These are phyloP conservation scores for Polymixis lichenea DNA, from an alignment of 2,888 invertebrate genomes.

Conservation along the genomic window DNA sequence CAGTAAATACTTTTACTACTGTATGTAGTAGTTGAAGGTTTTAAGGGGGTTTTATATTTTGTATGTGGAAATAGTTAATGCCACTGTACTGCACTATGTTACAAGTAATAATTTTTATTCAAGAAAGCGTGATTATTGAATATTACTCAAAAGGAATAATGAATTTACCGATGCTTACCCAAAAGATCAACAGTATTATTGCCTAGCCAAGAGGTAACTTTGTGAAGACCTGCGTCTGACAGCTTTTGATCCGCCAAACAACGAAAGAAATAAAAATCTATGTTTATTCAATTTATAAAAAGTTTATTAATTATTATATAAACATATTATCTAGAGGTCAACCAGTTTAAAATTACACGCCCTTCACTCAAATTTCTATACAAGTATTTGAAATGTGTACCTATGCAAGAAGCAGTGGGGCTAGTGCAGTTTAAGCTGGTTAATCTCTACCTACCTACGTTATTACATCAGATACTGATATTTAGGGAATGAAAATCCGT, in stretches of 20 bases:
- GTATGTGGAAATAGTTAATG: background rate
- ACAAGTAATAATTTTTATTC: background rate
- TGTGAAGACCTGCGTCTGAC: background rate
- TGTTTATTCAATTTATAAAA: background rate
- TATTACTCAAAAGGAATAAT: background rate
- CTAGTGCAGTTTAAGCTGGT: too few species aligned
- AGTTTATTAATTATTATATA: background rate
- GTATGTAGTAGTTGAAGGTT: background rate
- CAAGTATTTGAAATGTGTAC: too few species aligned
- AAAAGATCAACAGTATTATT: background rate
- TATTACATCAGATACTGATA: background rate
- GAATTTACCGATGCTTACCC: background rate
- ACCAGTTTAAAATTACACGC: too few species aligned
- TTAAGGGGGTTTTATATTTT: background rate
- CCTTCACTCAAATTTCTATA: too few species aligned
- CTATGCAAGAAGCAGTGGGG: too few species aligned
- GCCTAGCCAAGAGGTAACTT: background rate
- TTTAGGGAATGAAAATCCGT: background rate
- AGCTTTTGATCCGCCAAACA: background rate
- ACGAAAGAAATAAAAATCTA: background rate
- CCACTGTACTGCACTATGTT: too few species aligned
- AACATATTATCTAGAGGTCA: too few species aligned
- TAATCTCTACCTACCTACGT: background rate
- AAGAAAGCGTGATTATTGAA: background rate
- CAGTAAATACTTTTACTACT: slow-evolving; percentile 5